Evolutionary conservation across 2,888 invertebrate species (phyloP).

Genomic region (Griposia aprilina): DNA sequence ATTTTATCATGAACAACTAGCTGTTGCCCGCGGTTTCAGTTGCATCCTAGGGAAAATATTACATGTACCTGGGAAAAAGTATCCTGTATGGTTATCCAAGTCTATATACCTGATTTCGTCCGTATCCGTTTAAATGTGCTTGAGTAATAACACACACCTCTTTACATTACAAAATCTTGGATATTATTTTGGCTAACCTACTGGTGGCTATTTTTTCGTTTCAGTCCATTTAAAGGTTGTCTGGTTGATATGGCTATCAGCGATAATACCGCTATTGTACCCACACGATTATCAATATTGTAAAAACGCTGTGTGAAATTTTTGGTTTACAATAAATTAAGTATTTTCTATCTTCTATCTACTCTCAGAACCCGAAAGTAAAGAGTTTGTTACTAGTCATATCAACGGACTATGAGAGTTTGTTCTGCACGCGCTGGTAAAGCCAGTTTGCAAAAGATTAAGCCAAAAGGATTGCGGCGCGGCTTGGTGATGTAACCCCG

Average conservation of each 20-base stretch:
- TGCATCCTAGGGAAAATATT: background rate
- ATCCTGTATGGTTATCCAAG: background rate
- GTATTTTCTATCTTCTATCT: background rate
- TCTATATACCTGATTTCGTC: background rate
- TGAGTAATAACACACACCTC: background rate
- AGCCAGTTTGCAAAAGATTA: constrained; percentile 34
- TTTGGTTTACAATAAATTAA: background rate
- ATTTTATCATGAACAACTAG: background rate
- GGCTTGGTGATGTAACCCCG: constrained; percentile 4
- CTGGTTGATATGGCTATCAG: background rate
- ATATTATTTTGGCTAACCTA: background rate
- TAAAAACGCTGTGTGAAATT: background rate
- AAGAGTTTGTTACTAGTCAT: background rate
- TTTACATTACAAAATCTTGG: background rate
- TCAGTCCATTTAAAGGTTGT: no score
- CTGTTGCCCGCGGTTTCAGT: background rate
- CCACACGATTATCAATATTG: no score
- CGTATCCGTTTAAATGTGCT: background rate
- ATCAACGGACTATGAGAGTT: background rate
- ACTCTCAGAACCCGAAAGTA: background rate
- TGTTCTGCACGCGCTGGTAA: constrained; percentile 5
- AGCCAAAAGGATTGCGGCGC: constrained; percentile 17
- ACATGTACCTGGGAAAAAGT: background rate
- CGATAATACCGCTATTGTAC: background rate
- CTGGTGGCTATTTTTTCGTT: background rate